Conservation (phyloP, 1,140 invertebrate genomes). For the Holotrichia oblita region DNA sequence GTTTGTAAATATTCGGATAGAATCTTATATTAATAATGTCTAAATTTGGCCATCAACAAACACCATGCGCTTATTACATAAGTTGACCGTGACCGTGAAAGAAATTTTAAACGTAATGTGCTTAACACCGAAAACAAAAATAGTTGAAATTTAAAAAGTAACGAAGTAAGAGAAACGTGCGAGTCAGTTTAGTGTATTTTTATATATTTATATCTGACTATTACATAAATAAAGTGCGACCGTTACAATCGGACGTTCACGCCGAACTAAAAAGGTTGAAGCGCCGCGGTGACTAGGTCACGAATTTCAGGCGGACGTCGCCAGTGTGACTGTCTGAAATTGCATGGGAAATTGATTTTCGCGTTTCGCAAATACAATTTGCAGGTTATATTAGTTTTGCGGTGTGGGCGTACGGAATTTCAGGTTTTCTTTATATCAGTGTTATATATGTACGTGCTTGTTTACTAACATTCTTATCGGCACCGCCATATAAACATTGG, state of each 20-base stretch:
- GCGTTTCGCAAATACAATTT: not conserved
- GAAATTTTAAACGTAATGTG: not conserved
- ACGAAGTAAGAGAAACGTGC: not conserved
- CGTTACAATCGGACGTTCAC: not conserved
- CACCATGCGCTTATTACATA: constrained; percentile 42
- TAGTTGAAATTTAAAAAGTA: not conserved
- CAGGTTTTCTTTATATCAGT: too few relatives aligned
- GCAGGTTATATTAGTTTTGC: constrained; percentile 9
- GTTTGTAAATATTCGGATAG: not conserved
- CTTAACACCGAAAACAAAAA: not conserved
- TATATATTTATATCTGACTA: not conserved
- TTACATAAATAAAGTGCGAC: constrained; percentile 17
- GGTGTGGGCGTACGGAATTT: not conserved
- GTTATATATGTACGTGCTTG: constrained; percentile 13
- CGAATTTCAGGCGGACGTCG: constrained; percentile 47
- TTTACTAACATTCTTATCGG: constrained; percentile 3
- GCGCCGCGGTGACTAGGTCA: constrained; percentile 53
- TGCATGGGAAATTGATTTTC: constrained; percentile 38
- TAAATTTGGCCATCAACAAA: not conserved
- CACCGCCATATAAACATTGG: not conserved
- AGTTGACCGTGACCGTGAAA: constrained; percentile 64
- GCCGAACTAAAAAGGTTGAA: constrained; percentile 44
- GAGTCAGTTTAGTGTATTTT: not conserved
- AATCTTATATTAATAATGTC: not conserved
- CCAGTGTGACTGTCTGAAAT: constrained; percentile 40